Base-by-base conservation (phyloP, 2,888 invertebrate species). In the Polia nebulosa region DNA sequence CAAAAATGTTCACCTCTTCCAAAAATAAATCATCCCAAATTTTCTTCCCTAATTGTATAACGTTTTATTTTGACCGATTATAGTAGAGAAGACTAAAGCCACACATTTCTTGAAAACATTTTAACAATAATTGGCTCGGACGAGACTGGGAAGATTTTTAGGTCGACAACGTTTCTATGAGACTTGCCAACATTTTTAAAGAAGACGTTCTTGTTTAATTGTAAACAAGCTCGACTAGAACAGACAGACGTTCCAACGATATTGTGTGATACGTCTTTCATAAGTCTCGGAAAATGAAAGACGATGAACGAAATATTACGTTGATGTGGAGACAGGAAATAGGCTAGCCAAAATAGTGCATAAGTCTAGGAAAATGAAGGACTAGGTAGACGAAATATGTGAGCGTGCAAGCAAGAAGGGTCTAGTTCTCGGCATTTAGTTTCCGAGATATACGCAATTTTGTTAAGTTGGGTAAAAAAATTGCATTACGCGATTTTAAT, bases 181-280 rank as follows among this genome's bases (percentile, higher is more conserved):
- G 58, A 44, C 45, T 73, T 84, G 82, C 82, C 84, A 83, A 83
- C 71, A 77, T 79, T 77, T 83, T 78, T 65, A 51, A 77, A 75
- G 64, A 69, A 76, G 69, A 66, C 66, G 49, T 51, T 83, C 69
- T 80, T 70, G 80, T 73, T 62, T 67, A 65, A 80, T 72, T 71
- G 66, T 72, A 82, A 82, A 72, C 72, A 72, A 74, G 58, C 65
- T 55, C 32, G 60, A 45, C 53, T 69, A 52, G 68, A 57, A 80
- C 67, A 62, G 68, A 69, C 60, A 61, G 68, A 69, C 68, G 61
- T 68, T 68, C 60, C 36, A 49, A 65, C 41, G 59, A 67, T 72
- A 72, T 79, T 76, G 66, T 75, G 20, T 49, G 34, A 44, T 47
- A 66, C n/a, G 78, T 36, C 58, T 58, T 68, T 76, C 62, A 52